These are phyloP conservation scores for Crematogaster levior DNA, from an alignment of 2,888 invertebrate genomes.

Conservation along the genomic window DNA sequence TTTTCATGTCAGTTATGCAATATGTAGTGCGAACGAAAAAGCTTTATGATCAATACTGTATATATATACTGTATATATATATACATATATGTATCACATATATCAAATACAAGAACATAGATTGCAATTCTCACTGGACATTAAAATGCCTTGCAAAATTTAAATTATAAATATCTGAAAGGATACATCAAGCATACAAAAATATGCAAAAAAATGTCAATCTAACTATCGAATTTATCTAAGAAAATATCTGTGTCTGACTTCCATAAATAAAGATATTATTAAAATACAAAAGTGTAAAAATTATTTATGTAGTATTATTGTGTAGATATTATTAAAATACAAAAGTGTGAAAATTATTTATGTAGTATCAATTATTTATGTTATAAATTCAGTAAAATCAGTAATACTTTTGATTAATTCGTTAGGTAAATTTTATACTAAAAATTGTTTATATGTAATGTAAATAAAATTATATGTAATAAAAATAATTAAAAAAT, in stretches of 20 bases:
- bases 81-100: too few relatives aligned
- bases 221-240: not conserved
- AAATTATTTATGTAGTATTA: not conserved
- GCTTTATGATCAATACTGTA: slow-evolving; percentile 14
- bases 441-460: not conserved
- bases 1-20: not conserved
- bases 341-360: not conserved
- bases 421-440: not conserved
- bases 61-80: too few relatives aligned
- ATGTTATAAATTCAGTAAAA: not conserved
- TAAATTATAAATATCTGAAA: not conserved
- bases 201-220: not conserved
- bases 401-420: not conserved
- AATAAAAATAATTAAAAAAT: not conserved
- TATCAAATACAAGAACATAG: too few relatives aligned
- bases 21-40: slow-evolving; percentile 16
- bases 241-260: not conserved
- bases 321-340: slow-evolving; percentile 6
- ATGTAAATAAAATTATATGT: too few relatives aligned
- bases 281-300: not conserved
- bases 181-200: not conserved
- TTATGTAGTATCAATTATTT: not conserved
- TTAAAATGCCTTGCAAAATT: not conserved
- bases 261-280: not conserved
- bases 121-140: not conserved